Conservation (phyloP, 2,888 invertebrate species). For the Muschampia staudingeri region DNA sequence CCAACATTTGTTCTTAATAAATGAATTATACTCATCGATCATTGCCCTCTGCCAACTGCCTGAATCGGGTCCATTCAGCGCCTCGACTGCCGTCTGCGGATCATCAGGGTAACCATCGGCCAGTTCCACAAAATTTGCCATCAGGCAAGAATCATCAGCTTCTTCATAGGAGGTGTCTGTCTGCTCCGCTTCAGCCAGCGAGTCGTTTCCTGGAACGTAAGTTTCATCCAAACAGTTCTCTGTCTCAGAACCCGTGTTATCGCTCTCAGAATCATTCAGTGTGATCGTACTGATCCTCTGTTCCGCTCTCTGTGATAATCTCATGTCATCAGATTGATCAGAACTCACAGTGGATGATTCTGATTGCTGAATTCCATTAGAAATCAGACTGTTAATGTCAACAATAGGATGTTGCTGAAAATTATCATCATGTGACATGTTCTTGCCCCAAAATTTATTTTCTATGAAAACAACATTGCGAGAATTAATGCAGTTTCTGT, state of each 20-base stretch:
- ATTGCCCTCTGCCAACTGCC: background rate
- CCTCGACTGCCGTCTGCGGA: background rate
- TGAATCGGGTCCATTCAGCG: background rate
- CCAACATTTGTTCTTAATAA: slow-evolving; percentile 20
- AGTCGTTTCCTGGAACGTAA: background rate
- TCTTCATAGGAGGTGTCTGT: background rate
- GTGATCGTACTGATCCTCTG: background rate
- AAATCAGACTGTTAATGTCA: background rate
- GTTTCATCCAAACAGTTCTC: slow-evolving; percentile 1
- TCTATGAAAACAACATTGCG: background rate
- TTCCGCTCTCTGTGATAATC: background rate
- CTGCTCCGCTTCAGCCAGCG: slow-evolving; percentile 4
- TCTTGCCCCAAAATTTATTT: background rate
- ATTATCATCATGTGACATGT: slow-evolving; percentile 4
- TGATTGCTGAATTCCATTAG: background rate
- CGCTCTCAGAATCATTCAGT: background rate
- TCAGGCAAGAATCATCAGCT: background rate
- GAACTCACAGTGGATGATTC: background rate
- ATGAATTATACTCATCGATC: background rate
- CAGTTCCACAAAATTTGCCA: background rate
- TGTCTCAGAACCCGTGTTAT: background rate
- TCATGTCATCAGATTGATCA: background rate
- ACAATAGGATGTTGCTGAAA: background rate
- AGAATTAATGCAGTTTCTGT: background rate
- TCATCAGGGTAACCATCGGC: slow-evolving; percentile 1